Conservation (phyloP, 2,113 vertebrate genomes). For the Ceyx cyanopectus region DNA sequence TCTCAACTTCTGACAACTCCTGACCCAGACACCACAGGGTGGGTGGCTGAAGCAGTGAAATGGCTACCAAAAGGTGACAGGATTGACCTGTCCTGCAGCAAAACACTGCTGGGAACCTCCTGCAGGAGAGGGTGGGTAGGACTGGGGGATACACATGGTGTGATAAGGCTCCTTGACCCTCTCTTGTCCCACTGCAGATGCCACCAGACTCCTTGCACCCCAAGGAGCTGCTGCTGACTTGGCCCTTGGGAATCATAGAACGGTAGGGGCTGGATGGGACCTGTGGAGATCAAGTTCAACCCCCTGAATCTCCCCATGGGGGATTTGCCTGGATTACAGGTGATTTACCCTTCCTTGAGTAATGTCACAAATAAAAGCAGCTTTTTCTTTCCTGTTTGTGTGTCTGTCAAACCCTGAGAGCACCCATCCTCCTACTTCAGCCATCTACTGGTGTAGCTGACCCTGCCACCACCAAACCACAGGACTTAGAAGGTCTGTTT, state of each 20-base stretch:
- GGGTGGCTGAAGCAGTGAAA: neutral
- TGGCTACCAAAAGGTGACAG: neutral
- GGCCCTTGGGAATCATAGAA: neutral
- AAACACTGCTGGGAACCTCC: neutral
- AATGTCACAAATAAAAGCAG: neutral
- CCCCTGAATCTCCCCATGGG: fast-evolving
- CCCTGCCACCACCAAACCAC: neutral
- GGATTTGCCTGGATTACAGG: fast-evolving
- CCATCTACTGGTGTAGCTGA: neutral
- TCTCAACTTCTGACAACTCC: neutral
- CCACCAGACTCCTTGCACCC: fast-evolving
- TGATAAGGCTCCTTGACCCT: neutral
- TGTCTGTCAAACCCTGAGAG: neutral
- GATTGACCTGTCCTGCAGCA: neutral
- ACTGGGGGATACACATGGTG: fast-evolving
- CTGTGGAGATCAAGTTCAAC: too few species aligned
- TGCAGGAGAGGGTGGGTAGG: neutral
- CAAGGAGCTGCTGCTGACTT: fast-evolving
- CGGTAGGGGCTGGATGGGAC: too few species aligned
- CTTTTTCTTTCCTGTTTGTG: neutral
- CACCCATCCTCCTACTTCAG: fast-evolving
- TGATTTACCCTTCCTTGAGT: neutral
- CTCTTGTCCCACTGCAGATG: neutral
- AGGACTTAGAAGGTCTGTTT: too few species aligned
- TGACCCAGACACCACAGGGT: neutral